A percentile compares a stretch with the other conserved stretches of the same genome.
These are phyloP conservation scores for Acanthococcus lagerstroemiae DNA, from an alignment of 2,888 invertebrate species.

Conservation along the genomic window DNA sequence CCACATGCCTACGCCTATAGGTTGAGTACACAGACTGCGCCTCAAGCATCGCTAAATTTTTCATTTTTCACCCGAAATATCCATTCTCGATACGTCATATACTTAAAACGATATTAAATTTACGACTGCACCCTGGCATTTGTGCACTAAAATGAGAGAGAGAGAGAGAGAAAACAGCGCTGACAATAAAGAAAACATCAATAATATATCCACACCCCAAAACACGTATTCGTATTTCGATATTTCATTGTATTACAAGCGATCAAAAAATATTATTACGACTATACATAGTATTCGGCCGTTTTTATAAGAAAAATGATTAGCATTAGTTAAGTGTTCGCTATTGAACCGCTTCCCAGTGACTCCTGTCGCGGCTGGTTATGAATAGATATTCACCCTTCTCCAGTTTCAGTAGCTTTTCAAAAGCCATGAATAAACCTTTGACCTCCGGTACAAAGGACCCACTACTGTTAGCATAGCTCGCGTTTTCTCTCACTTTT, in stretches of 20 bases:
- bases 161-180: no score
- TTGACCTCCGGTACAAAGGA: constrained; percentile 25
- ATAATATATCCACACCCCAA: no score
- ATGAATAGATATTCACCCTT: constrained; percentile 29
- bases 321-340: constrained; percentile 30
- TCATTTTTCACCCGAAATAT: no score
- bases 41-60: no score
- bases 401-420: constrained; percentile 28
- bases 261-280: constrained; percentile 23
- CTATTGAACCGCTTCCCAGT: constrained; percentile 26
- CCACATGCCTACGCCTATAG: no score
- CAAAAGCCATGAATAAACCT: constrained; percentile 30
- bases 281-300: constrained; percentile 17
- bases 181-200: no score
- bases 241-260: constrained; percentile 22
- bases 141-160: no score
- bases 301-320: constrained; percentile 31
- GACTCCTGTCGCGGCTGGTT: constrained; percentile 27
- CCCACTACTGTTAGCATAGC: constrained; percentile 21
- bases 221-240: constrained; percentile 22
- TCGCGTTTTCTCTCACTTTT: constrained; percentile 20
- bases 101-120: no score
- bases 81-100: no score
- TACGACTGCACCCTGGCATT: no score
- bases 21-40: no score